Percentiles rank a stretch among this genome's conserved stretches.
Conservation (phyloP, 2,797 vertebrate species). For the Epinephelus coioides region DNA sequence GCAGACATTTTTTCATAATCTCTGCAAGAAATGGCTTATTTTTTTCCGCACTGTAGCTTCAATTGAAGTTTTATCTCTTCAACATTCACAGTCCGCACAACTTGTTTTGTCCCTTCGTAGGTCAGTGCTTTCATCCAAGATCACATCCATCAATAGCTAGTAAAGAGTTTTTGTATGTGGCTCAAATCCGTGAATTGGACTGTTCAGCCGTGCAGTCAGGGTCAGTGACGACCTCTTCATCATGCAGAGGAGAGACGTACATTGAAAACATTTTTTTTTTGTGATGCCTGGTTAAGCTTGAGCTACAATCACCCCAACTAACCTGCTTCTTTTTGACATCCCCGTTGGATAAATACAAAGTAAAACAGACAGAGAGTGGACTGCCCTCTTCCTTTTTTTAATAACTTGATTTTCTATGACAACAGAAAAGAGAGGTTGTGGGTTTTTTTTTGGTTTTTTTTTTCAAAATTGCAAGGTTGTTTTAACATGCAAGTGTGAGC, state of each 20-base stretch:
- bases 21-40: background rate
- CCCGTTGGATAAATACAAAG: constrained; percentile 26
- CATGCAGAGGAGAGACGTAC: background rate
- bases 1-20: background rate
- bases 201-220: constrained; percentile 35
- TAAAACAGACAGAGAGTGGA: background rate
- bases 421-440: constrained; percentile 14
- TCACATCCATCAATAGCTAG: constrained; percentile 16
- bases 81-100: constrained; percentile 6
- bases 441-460: background rate
- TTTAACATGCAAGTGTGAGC: constrained; percentile 40
- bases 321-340: constrained; percentile 24
- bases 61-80: background rate
- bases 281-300: constrained; percentile 22
- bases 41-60: background rate
- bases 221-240: constrained; percentile 36
- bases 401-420: constrained; percentile 16
- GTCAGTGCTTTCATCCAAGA: constrained; percentile 23
- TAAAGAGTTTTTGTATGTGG: constrained; percentile 16
- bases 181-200: constrained; percentile 32
- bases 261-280: constrained; percentile 38
- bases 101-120: constrained; percentile 2
- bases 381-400: constrained; percentile 18
- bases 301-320: constrained; percentile 10
- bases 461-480: constrained; percentile 52